Percentiles rank a stretch among this genome's conserved stretches.
Conservation (phyloP, 2,113 vertebrate genomes). For the Lophius piscatorius region DNA sequence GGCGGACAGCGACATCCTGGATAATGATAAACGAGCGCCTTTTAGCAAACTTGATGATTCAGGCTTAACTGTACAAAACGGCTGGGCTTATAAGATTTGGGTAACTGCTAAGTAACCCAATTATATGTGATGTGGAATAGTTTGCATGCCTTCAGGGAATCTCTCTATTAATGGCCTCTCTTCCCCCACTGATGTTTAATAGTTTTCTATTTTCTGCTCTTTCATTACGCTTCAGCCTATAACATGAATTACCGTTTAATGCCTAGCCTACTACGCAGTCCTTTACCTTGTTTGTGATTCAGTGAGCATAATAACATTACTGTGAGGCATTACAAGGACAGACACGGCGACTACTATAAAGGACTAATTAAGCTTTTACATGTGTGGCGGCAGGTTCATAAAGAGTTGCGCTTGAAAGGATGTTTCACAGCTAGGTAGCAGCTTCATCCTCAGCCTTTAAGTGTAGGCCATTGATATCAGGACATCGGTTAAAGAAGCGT, state of each 20-base stretch:
- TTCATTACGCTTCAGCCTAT: slow-evolving; percentile 32
- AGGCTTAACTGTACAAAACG: slow-evolving; percentile 54
- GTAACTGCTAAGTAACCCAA: slow-evolving; percentile 60
- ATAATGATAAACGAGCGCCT: slow-evolving; percentile 37
- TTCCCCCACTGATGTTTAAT: slow-evolving; percentile 45
- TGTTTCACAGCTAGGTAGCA: slow-evolving; percentile 5
- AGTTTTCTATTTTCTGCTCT: slow-evolving; percentile 27
- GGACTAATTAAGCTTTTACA: slow-evolving; percentile 20
- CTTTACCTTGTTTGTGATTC: slow-evolving; percentile 36
- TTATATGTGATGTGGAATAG: slow-evolving; percentile 35
- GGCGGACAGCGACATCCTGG: no score
- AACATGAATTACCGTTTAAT: no score
- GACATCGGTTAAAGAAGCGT: no score
- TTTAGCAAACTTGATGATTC: slow-evolving; percentile 57
- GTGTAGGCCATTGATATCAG: no score
- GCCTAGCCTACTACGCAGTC: no score
- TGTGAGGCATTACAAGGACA: slow-evolving; percentile 12
- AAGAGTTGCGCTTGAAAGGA: neutral
- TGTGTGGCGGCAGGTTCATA: neutral
- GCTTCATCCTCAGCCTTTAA: neutral
- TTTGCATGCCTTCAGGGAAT: slow-evolving; percentile 45
- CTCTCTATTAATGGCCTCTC: slow-evolving; percentile 50
- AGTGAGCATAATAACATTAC: slow-evolving; percentile 29
- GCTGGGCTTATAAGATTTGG: slow-evolving; percentile 42
- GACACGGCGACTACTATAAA: neutral